Percentiles rank a stretch among this genome's conserved stretches.
These are phyloP conservation scores for Nymphalis polychloros DNA, from an alignment of 2,888 invertebrate genomes.

Conservation along the genomic window DNA sequence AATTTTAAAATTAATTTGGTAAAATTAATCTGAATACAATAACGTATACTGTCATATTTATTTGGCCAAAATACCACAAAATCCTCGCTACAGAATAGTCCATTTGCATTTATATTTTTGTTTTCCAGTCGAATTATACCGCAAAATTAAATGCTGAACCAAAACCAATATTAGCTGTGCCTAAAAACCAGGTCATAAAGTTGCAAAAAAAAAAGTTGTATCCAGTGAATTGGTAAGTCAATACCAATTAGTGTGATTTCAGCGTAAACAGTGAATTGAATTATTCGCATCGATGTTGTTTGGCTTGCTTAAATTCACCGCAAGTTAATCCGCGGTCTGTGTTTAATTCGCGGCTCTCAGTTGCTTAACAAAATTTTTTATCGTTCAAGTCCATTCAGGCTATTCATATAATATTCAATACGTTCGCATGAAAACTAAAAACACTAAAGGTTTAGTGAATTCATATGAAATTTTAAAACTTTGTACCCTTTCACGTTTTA, in stretches of 20 bases:
- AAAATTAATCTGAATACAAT: too few species aligned
- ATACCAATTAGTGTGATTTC: constrained; percentile 42
- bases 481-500: constrained; percentile 5
- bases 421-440: constrained; percentile 20
- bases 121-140: background rate
- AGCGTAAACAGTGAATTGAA: constrained; percentile 35
- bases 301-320: constrained; percentile 25
- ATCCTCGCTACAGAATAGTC: too few species aligned
- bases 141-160: constrained; percentile 12
- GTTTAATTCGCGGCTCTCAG: constrained; percentile 30
- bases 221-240: constrained; percentile 36
- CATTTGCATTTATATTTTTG: background rate
- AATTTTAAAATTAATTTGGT: too few species aligned
- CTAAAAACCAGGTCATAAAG: constrained; percentile 32
- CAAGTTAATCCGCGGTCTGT: constrained; percentile 19
- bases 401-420: constrained; percentile 29
- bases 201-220: constrained; percentile 26
- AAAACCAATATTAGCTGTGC: constrained; percentile 24
- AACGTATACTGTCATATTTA: too few species aligned
- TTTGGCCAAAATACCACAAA: too few species aligned
- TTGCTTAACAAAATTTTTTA: constrained; percentile 35
- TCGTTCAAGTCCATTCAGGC: constrained; percentile 30
- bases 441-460: constrained; percentile 17
- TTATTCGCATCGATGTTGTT: constrained; percentile 35
- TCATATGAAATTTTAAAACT: constrained; percentile 16